Conservation (phyloP, 2,888 invertebrate genomes). For the Leptothorax acervorum region DNA sequence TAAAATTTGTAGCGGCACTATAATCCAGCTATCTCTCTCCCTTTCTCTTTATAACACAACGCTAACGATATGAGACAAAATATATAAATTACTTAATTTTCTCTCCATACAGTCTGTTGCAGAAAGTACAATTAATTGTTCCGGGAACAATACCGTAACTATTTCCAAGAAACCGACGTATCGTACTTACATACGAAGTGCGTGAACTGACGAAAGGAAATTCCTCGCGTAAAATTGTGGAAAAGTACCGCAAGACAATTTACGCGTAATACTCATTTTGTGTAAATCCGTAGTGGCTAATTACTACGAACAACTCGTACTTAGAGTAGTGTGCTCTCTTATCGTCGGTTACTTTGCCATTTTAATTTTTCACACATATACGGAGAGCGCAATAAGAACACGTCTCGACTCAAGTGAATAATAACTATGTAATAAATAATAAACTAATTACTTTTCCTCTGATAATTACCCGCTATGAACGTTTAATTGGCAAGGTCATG, state of each 20-base stretch:
- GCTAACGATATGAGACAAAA: background rate
- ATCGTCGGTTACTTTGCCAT: background rate
- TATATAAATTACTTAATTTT: constrained; percentile 16
- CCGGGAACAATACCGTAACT: constrained; percentile 12
- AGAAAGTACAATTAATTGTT: background rate
- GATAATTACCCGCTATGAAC: background rate
- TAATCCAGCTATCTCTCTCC: background rate
- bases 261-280: constrained; percentile 28
- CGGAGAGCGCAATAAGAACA: background rate
- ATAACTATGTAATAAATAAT: background rate
- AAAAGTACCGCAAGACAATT: constrained; percentile 43
- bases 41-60: background rate
- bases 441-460: background rate
- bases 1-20: constrained; percentile 1
- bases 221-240: constrained; percentile 28
- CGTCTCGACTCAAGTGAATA: background rate
- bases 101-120: background rate
- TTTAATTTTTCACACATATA: background rate
- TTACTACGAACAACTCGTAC: constrained; percentile 1
- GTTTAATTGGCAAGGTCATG: background rate
- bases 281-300: constrained; percentile 21
- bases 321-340: background rate
- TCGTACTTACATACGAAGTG: background rate
- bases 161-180: constrained; percentile 16
- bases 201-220: constrained; percentile 17